A percentile compares a stretch with the other conserved stretches of the same genome.
These are phyloP conservation scores for Eremobia ochroleuca DNA, from an alignment of 2,888 invertebrate genomes.

Conservation along the genomic window DNA sequence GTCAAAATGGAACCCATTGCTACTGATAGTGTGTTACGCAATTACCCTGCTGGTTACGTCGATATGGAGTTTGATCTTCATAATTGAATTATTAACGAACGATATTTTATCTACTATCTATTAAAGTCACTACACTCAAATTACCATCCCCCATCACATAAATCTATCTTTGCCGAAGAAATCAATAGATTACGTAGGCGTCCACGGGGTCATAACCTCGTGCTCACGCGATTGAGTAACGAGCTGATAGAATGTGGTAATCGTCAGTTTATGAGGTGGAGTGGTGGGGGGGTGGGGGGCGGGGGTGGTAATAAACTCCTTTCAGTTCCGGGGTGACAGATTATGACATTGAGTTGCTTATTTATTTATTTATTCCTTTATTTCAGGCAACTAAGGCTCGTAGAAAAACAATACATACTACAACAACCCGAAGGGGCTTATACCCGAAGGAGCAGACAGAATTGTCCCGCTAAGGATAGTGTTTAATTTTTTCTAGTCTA, in stretches of 20 bases:
- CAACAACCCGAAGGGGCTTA: too few relatives aligned
- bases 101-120: neutral
- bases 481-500: neutral
- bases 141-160: conserved; percentile 30
- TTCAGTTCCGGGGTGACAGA: neutral
- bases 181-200: conserved; percentile 55
- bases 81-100: neutral
- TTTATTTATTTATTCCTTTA: too few relatives aligned
- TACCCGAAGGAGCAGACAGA: too few relatives aligned
- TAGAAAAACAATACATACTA: too few relatives aligned
- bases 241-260: conserved; percentile 20
- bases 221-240: conserved; percentile 29
- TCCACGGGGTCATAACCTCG: conserved; percentile 39
- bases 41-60: too few relatives aligned
- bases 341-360: neutral
- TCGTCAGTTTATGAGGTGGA: conserved; percentile 1
- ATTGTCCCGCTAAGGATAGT: neutral
- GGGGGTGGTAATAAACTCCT: neutral
- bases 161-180: conserved; percentile 35
- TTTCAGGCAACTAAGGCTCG: too few relatives aligned
- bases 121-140: conserved; percentile 1
- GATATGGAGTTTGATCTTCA: too few relatives aligned
- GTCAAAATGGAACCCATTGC: too few relatives aligned
- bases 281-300: neutral
- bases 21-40: too few relatives aligned